Evolutionary conservation across 2,113 vertebrate genomes (phyloP).

Genomic region (Erythrocebus patas): DNA sequence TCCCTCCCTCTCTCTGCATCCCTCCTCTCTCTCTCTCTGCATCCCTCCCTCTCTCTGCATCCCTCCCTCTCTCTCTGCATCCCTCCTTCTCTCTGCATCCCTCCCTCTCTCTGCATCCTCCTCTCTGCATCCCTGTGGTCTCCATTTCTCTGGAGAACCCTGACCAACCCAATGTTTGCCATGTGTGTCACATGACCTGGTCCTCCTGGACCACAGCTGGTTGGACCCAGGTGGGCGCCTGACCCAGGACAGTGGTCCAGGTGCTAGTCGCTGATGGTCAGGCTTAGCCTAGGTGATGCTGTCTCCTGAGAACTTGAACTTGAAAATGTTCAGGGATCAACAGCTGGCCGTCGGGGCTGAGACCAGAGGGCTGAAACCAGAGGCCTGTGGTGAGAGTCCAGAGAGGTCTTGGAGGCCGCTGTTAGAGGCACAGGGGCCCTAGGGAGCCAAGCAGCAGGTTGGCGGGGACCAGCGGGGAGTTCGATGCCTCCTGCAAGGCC

Average conservation of each 20-base stretch:
- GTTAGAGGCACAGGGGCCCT: background rate
- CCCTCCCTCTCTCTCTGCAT: too few species aligned
- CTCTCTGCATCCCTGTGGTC: background rate
- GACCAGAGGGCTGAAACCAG: fast-evolving
- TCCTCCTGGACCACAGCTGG: background rate
- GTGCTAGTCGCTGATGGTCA: background rate
- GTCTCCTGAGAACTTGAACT: background rate
- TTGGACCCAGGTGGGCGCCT: background rate
- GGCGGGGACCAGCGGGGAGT: background rate
- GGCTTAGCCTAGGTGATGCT: background rate
- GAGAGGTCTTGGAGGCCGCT: fast-evolving
- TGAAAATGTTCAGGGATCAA: background rate
- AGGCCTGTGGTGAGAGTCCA: background rate
- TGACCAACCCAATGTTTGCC: fast-evolving
- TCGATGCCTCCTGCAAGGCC: too few species aligned
- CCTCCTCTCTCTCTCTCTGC: too few species aligned
- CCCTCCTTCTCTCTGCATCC: too few species aligned
- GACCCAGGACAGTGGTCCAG: background rate
- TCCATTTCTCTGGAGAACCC: background rate
- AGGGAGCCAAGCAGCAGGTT: background rate
- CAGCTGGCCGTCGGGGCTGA: fast-evolving
- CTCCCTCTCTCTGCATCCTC: too few species aligned
- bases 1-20: too few species aligned
- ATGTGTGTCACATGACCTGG: fast-evolving
- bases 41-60: too few species aligned